A percentile compares a stretch with the other conserved stretches of the same genome.
phyloP scores from a whole-genome alignment of 2,797 vertebrate genomes.

The Platyrinchus mystaceus region DNA sequence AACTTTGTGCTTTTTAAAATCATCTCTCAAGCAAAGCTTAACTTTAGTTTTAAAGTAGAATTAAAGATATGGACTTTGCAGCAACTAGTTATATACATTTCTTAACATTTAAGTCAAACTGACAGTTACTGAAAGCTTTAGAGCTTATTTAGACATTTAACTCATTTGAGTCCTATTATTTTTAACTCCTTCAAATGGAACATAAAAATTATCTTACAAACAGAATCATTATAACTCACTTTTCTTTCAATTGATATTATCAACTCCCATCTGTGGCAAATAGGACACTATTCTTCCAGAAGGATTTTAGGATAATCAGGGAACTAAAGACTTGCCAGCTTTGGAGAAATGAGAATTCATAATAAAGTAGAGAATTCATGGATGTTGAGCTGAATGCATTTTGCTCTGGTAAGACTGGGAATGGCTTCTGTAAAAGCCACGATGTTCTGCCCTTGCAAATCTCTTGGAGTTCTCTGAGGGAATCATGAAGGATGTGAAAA shows the following conservation, averaged over 20 bases:
- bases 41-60: background rate
- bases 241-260: background rate
- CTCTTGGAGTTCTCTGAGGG: background rate
- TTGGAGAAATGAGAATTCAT: background rate
- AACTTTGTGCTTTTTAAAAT: background rate
- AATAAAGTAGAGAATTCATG: background rate
- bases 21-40: background rate
- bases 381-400: background rate
- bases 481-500: background rate
- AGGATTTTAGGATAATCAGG: background rate
- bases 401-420: background rate
- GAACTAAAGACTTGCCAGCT: background rate
- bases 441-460: background rate
- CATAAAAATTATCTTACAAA: background rate
- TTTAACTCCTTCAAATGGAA: background rate
- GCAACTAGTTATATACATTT: background rate
- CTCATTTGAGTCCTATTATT: background rate
- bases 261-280: background rate
- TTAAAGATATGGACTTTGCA: background rate
- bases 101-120: background rate
- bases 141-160: background rate
- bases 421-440: background rate
- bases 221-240: background rate
- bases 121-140: background rate
- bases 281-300: background rate